Percentiles rank a stretch among this genome's conserved stretches.
Conservation (phyloP, 2,113 vertebrate genomes). For the Corythaeola cristata region DNA sequence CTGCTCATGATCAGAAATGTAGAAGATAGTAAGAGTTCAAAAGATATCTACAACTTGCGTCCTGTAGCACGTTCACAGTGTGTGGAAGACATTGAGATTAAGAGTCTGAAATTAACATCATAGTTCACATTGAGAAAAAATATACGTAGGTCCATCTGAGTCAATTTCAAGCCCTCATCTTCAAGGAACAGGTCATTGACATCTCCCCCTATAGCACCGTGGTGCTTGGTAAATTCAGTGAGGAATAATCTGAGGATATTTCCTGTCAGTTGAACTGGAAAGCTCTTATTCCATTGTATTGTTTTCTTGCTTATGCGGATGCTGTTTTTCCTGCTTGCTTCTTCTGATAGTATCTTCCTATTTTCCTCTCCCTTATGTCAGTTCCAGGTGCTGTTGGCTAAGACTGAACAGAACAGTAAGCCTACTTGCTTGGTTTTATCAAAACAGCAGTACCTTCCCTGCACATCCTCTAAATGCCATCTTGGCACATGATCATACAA, state of each 20-base stretch:
- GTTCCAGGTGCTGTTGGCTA: neutral
- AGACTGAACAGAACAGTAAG: neutral
- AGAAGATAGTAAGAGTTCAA: neutral
- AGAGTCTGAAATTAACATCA: neutral
- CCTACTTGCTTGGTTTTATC: neutral
- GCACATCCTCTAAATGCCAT: neutral
- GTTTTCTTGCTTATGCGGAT: neutral
- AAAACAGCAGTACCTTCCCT: neutral
- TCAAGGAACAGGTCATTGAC: neutral
- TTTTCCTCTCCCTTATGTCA: neutral
- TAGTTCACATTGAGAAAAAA: neutral
- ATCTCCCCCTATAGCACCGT: neutral
- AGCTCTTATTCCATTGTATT: neutral
- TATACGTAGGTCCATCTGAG: fast-evolving
- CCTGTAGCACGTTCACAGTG: neutral
- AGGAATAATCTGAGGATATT: neutral
- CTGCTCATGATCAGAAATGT: neutral
- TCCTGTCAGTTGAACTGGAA: neutral
- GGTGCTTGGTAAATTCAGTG: neutral
- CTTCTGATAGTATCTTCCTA: neutral
- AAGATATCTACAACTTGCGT: neutral
- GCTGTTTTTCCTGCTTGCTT: neutral
- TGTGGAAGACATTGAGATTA: neutral
- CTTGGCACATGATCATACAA: neutral
- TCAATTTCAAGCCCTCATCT: neutral